Base-by-base conservation (phyloP, 2,888 invertebrate genomes). In the Spatulosminthurus flaviceps region DNA sequence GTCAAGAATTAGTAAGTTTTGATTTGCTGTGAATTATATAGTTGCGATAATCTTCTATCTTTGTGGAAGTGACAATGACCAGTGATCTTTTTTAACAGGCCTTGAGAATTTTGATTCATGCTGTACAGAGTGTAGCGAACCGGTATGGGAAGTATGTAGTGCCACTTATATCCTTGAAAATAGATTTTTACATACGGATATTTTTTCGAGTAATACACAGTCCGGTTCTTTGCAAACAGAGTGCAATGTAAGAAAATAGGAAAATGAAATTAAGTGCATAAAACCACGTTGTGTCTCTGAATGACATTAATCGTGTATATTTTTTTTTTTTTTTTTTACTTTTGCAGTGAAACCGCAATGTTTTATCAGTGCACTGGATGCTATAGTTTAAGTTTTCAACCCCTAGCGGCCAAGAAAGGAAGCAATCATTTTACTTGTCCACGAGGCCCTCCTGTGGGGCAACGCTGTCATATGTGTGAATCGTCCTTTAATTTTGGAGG, bases 171-270 rank as follows among this genome's bases (percentile, higher is more conserved):
- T 95, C 95, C 29, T 88, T 99, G 82, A 97, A 97, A 26, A 95
- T 94, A 0, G 99, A 99, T 88, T 99, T 99, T 89, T 99, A 99
- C 87, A 92, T 98, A 60, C 90, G 99, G 80, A 93, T 98, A 11
- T 97, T 98, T 88, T 95, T 99, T 0, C 91, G 92, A 86, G 89
- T 99, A 0, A 92, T 90, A 85, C 91, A 92, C 0, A 93, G 97
- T 51, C 94, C 94, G 75, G 89, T 91, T 64, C 92, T 92, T 85
- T 97, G 96, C 86, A 98, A 99, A 89, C 91, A 92, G 86, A 93
- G 93, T 69, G 93, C 93, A 72, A 93, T 92, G 94, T 94, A 86
- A 87, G 83, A n/a, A n/a, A n/a, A n/a, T n/a, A n/a, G n/a, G n/a
- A n/a, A n/a, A n/a, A n/a, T n/a, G n/a, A n/a, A n/a, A n/a, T n/a